Evolutionary conservation across 2,113 vertebrate species (phyloP).

Genomic region (Protomyctophum bolini): DNA sequence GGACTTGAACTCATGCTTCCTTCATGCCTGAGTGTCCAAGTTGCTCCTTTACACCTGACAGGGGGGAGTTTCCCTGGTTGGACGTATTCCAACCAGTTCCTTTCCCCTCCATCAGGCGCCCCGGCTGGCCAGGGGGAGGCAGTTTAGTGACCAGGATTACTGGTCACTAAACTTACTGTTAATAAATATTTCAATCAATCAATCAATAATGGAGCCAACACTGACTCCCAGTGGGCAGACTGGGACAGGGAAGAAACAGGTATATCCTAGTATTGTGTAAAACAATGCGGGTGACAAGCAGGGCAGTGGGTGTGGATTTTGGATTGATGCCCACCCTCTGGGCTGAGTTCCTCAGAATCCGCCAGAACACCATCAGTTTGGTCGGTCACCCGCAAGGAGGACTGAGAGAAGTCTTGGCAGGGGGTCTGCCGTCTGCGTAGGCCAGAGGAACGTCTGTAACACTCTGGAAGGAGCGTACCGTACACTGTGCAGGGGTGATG

Average conservation of each 20-base stretch:
- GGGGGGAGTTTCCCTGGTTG: too few relatives aligned
- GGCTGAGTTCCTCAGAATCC: slow-evolving; percentile 42
- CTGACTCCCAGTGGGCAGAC: neutral
- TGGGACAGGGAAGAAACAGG: neutral
- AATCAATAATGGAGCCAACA: neutral
- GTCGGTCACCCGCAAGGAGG: slow-evolving; percentile 65
- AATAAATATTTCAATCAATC: too few relatives aligned
- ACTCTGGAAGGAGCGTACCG: neutral
- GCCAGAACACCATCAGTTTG: slow-evolving; percentile 53
- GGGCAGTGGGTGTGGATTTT: neutral
- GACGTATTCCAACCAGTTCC: too few relatives aligned
- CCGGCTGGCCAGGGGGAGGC: too few relatives aligned
- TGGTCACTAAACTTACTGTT: too few relatives aligned
- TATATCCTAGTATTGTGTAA: neutral
- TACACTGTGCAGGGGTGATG: slow-evolving; percentile 22
- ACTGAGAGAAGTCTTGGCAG: slow-evolving; percentile 40
- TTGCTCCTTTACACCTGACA: too few relatives aligned
- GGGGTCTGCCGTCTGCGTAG: slow-evolving; percentile 42
- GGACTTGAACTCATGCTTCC: too few relatives aligned
- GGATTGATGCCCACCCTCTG: slow-evolving; percentile 49
- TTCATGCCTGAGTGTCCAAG: too few relatives aligned
- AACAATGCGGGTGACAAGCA: neutral
- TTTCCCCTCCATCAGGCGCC: too few relatives aligned
- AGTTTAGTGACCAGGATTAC: too few relatives aligned
- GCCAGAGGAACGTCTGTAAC: neutral